phyloP scores from a whole-genome alignment of 2,797 vertebrate species.

The Dermochelys coriacea region DNA sequence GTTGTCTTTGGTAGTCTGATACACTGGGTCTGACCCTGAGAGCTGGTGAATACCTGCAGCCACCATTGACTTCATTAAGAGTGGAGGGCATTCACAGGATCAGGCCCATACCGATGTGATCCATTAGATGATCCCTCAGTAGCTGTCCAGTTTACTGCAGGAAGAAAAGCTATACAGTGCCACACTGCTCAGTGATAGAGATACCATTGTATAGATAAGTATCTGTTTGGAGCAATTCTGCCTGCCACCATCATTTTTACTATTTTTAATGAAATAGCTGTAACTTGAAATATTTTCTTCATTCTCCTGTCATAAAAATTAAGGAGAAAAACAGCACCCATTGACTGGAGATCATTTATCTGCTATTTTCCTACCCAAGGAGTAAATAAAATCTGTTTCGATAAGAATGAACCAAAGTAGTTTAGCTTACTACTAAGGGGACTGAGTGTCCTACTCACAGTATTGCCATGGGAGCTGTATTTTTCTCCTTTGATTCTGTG shows the following conservation, averaged over 20 bases:
- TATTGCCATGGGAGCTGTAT: background rate
- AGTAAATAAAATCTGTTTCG: constrained; percentile 14
- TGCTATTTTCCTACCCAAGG: background rate
- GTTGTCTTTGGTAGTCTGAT: background rate
- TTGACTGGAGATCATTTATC: background rate
- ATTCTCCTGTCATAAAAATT: background rate
- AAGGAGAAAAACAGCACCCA: background rate
- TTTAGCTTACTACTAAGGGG: background rate
- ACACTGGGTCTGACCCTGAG: background rate
- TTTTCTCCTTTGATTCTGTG: background rate
- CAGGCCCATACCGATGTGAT: background rate
- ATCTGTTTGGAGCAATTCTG: constrained; percentile 17
- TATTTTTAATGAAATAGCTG: constrained; percentile 37
- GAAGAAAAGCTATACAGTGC: constrained; percentile 13
- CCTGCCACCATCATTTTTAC: background rate
- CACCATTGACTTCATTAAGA: background rate
- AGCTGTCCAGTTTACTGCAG: constrained; percentile 3
- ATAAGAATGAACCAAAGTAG: background rate
- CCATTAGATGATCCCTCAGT: background rate
- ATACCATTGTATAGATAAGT: background rate
- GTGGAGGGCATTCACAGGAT: background rate
- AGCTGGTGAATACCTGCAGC: background rate
- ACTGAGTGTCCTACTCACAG: background rate
- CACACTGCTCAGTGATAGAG: constrained; percentile 20
- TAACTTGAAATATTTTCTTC: background rate